A percentile compares a stretch with the other conserved stretches of the same genome.
These are phyloP conservation scores for Hyposmocoma kahamanoa DNA, from an alignment of 1,140 invertebrate genomes.

Conservation along the genomic window DNA sequence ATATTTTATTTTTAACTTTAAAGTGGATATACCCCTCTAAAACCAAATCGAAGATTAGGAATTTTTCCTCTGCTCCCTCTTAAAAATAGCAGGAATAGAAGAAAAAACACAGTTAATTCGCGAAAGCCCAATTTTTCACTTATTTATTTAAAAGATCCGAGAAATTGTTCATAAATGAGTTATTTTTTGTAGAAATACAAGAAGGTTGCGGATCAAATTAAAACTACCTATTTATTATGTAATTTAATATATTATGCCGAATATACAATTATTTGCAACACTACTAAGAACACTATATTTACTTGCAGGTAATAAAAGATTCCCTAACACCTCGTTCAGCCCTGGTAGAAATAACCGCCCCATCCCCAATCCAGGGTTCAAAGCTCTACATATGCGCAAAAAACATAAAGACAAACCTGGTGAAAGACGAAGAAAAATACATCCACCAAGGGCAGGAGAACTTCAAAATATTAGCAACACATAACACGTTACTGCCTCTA, in stretches of 20 bases:
- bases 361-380: conserved; percentile 67
- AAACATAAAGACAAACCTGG: conserved; percentile 46
- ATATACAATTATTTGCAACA: neutral
- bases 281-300: conserved; percentile 5
- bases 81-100: no score
- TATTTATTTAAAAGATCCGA: no score
- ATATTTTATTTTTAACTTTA: no score
- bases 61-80: no score
- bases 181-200: neutral
- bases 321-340: conserved; percentile 73
- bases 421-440: conserved; percentile 68
- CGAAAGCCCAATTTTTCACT: no score
- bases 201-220: neutral
- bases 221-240: neutral
- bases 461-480: conserved; percentile 79
- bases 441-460: conserved; percentile 82
- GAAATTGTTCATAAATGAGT: no score
- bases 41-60: no score
- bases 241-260: neutral
- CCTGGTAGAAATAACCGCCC: conserved; percentile 74
- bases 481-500: conserved; percentile 81
- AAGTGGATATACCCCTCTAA: no score
- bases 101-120: no score
- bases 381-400: conserved; percentile 82
- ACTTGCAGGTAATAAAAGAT: conserved; percentile 31